These are phyloP conservation scores for Epizoanthus ramosus DNA, from an alignment of 92 coral and sea anemone species.

Conservation along the genomic window DNA sequence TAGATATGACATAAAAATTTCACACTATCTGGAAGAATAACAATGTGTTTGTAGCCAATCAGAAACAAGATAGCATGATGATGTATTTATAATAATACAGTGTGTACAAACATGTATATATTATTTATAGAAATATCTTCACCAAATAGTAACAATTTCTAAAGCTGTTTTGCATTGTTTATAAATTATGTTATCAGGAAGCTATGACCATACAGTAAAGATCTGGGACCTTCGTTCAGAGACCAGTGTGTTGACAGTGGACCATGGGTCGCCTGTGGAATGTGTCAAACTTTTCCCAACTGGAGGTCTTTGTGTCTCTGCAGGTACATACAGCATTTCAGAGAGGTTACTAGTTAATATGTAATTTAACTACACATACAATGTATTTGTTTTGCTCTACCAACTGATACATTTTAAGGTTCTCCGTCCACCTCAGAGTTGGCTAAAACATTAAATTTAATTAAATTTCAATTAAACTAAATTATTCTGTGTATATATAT, in stretches of 20 bases:
- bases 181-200: conserved; percentile 49
- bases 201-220: conserved; percentile 92
- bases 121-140: neutral
- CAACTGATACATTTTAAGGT: too few relatives aligned
- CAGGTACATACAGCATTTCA: conserved; percentile 56
- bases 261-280: conserved; percentile 96
- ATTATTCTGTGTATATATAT: too few relatives aligned
- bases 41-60: too few relatives aligned
- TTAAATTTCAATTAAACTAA: too few relatives aligned
- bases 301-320: conserved; percentile 91
- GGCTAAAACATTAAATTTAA: too few relatives aligned
- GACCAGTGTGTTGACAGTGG: conserved; percentile 76
- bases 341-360: too few relatives aligned
- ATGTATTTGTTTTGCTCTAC: too few relatives aligned
- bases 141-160: neutral
- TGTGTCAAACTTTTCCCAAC: conserved; percentile 82
- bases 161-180: neutral
- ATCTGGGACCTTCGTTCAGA: conserved; percentile 88
- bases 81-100: neutral
- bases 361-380: neutral
- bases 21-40: too few relatives aligned
- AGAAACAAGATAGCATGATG: too few relatives aligned
- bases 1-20: too few relatives aligned
- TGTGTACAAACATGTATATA: neutral
- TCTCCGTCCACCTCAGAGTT: too few relatives aligned